Evolutionary conservation across 2,888 invertebrate genomes (phyloP).

Genomic region (Limnephilus rhombicus): DNA sequence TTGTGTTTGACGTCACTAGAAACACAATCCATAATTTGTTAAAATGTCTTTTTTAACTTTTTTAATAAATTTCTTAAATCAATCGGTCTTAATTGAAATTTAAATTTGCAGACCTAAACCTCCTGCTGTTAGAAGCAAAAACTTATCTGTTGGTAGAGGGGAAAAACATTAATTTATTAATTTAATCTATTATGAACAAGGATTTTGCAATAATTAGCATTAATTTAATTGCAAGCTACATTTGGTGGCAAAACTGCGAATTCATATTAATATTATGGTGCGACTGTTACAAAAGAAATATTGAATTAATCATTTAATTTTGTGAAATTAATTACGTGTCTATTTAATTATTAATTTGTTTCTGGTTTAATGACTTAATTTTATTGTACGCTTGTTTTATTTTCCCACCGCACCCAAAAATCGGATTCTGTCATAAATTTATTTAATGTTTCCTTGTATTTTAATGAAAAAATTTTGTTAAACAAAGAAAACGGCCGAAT

Average conservation of each 20-base stretch:
- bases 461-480: too few relatives aligned
- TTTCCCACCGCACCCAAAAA: too few relatives aligned
- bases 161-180: not conserved
- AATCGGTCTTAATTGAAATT: slow-evolving; percentile 3
- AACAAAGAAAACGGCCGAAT: too few relatives aligned
- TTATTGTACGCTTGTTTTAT: not conserved
- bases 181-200: not conserved
- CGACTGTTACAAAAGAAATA: not conserved
- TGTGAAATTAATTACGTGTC: not conserved
- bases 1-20: not conserved
- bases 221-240: not conserved
- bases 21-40: too few relatives aligned
- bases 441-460: not conserved
- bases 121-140: not conserved
- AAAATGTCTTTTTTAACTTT: not conserved
- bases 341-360: not conserved
- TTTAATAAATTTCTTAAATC: not conserved
- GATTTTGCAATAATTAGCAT: not conserved
- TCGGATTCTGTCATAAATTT: too few relatives aligned
- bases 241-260: slow-evolving; percentile 27
- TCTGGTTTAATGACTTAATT: not conserved
- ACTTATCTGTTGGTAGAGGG: not conserved
- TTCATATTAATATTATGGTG: not conserved
- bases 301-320: slow-evolving; percentile 2
- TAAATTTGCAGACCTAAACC: not conserved